A percentile compares a stretch with the other conserved stretches of the same genome.
Conservation (phyloP, 2,113 vertebrate species). For the Electrona antarctica region DNA sequence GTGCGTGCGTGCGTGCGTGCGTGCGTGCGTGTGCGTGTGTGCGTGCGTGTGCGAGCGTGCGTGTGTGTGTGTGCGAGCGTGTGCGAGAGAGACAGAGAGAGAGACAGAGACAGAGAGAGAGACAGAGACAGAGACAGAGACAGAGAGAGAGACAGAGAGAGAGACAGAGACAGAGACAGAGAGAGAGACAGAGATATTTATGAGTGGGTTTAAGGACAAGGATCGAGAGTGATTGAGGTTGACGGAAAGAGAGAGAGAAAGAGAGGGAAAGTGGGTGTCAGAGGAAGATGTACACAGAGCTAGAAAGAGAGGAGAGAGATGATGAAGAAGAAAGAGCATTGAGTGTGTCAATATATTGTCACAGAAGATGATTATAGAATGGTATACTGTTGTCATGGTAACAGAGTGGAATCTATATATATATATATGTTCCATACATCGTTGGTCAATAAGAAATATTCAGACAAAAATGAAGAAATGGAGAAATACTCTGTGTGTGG, state of each 20-base stretch:
- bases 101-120: background rate
- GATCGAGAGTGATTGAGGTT: too few relatives aligned
- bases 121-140: background rate
- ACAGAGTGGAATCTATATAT: constrained; percentile 60
- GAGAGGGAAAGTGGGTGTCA: background rate
- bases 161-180: background rate
- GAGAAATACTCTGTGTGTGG: background rate
- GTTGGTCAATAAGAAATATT: constrained; percentile 59
- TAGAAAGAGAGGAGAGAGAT: background rate
- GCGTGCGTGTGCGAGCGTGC: background rate
- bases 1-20: background rate
- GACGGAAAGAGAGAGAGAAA: background rate
- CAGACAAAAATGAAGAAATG: constrained; percentile 30
- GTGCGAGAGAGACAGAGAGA: background rate
- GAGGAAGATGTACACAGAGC: background rate
- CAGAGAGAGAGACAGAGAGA: background rate
- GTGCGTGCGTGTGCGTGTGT: too few relatives aligned
- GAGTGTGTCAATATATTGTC: constrained; percentile 51
- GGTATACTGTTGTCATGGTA: constrained; percentile 52
- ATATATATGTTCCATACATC: constrained; percentile 46
- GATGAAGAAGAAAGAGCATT: background rate
- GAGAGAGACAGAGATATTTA: too few relatives aligned
- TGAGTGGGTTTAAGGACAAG: background rate
- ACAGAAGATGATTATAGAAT: constrained; percentile 31
- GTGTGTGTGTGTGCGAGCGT: background rate